Evolutionary conservation across 2,113 vertebrate genomes (phyloP).

Genomic region (Delphinus delphis): DNA sequence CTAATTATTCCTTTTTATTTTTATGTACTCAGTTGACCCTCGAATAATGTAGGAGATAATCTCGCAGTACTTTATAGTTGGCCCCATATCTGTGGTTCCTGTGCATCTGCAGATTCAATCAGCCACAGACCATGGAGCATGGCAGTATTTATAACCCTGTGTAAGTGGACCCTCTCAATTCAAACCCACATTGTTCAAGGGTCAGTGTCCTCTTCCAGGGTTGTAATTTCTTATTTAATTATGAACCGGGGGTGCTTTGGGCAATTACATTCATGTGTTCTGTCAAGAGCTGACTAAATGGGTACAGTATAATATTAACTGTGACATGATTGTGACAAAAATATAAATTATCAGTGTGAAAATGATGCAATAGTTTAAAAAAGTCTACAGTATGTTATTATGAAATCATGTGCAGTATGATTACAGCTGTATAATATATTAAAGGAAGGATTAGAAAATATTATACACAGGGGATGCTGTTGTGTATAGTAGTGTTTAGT

Average conservation of each 20-base stretch:
- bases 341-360: background rate
- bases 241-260: background rate
- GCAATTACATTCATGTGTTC: background rate
- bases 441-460: background rate
- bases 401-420: background rate
- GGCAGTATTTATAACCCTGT: too few relatives aligned
- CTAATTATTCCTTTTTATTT: background rate
- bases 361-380: background rate
- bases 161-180: too few relatives aligned
- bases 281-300: background rate
- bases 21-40: background rate
- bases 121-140: too few relatives aligned
- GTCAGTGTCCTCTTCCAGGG: background rate
- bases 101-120: too few relatives aligned
- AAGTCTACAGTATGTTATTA: background rate
- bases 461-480: background rate
- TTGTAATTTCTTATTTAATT: background rate
- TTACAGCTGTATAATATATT: background rate
- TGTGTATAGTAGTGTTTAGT: background rate
- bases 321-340: background rate
- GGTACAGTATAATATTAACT: background rate
- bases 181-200: too few relatives aligned
- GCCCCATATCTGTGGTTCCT: too few relatives aligned
- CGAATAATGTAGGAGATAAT: too few relatives aligned
- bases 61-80: too few relatives aligned